Conservation (phyloP, 1,140 invertebrate species). For the Drosophila tsacasi region DNA sequence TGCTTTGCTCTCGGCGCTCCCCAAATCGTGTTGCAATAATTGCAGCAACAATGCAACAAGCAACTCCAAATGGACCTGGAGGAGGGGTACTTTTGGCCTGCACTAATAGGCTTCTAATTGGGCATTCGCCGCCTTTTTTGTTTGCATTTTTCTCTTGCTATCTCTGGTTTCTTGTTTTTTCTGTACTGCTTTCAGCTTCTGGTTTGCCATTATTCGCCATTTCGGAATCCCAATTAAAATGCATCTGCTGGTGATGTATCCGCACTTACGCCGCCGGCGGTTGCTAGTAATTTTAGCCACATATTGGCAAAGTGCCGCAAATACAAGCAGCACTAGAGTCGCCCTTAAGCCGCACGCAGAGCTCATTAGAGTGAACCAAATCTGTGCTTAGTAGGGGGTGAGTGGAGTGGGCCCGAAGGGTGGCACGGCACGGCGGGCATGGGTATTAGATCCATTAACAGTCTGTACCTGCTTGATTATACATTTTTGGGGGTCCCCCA, state of each 20-base stretch:
- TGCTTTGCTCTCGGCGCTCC: constrained; percentile 42
- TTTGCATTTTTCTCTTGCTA: constrained; percentile 4
- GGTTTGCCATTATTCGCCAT: constrained; percentile 18
- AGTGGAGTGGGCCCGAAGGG: constrained; percentile 2
- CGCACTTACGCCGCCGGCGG: constrained; percentile 45
- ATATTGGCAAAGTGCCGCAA: constrained; percentile 55
- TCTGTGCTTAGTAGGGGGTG: constrained; percentile 37
- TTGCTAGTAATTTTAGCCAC: constrained; percentile 68
- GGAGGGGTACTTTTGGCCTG: not conserved
- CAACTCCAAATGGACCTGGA: constrained; percentile 1
- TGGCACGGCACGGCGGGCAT: not conserved
- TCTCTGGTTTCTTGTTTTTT: not conserved
- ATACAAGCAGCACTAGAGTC: constrained; percentile 23
- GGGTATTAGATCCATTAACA: constrained; percentile 51
- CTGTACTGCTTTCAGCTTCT: constrained; percentile 2
- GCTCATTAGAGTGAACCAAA: constrained; percentile 56
- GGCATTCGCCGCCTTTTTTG: constrained; percentile 42
- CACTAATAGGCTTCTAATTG: constrained; percentile 79
- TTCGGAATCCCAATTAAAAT: constrained; percentile 76
- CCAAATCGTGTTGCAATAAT: constrained; percentile 43
- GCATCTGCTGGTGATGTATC: constrained; percentile 60
- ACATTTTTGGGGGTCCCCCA: constrained; percentile 14
- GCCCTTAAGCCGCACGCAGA: constrained; percentile 50
- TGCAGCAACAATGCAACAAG: constrained; percentile 23
- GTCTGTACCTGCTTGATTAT: constrained; percentile 43